Evolutionary conservation across 2,797 vertebrate species (phyloP), one percentile per base, ranked within the genome.

Genomic region (Rhinichthys osculus): DNA sequence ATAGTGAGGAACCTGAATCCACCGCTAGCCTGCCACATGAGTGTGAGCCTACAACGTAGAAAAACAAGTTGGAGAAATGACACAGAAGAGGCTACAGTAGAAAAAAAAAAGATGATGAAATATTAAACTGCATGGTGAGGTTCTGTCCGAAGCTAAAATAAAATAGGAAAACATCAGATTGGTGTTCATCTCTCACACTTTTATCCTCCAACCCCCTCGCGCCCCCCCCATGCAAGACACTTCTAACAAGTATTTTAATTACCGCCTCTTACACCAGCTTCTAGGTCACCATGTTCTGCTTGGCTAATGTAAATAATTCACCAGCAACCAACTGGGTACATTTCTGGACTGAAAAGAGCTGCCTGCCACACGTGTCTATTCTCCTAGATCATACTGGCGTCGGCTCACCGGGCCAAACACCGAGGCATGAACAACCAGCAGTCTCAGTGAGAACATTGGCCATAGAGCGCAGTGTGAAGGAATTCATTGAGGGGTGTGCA

Each of bases 401-500:
- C 9, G 23, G 38, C 79, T 88, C 71, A 64, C 42, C 62, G 40
- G 83, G 78, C 64, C 77, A 83, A 87, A 85, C 83, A 67, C 40
- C 27, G 44, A 69, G 64, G n/a, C 23, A 79, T 66, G 64, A 83
- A 83, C 74, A 83, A 76, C 59, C 85, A 81, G 76, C 40, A 71
- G 54, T 47, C 62, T 82, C 42, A 19, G 86, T 77, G 11, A 81
- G 62, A 87, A 82, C 57, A 81, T 89, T 87, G 83, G 81, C 59
- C 73, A 70, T 14, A 47, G 78, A 73, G 40, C 17, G 59, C 52
- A 71, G 40, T 38, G 54, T 71, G 76, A 82, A 81, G 81, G n/a
- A 81, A 82, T 82, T 87, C 84, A 79, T 54, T 72, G 66, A 89
- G 74, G 82, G 82, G 86, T 82, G 87, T 86, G 87, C 80, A 52